Conservation (phyloP, 2,888 invertebrate genomes). For the Sinelater perroti region DNA sequence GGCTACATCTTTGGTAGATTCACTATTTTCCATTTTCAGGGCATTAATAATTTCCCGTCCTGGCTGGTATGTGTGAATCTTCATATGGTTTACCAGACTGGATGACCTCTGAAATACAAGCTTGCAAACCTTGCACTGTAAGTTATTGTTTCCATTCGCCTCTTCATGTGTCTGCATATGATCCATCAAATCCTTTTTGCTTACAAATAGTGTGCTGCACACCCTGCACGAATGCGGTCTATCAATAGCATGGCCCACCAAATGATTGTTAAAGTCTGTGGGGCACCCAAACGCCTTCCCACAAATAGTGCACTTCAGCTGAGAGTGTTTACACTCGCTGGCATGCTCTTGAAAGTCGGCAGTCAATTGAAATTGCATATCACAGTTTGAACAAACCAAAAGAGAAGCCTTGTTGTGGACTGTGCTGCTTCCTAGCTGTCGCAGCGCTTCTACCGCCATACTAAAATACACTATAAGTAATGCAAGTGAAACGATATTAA, state of each 20-base stretch:
- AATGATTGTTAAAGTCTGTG: conserved; percentile 61
- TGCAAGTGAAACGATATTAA: not conserved
- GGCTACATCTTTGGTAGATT: conserved; percentile 1
- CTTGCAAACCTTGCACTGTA: conserved; percentile 59
- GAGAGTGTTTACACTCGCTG: conserved; percentile 35
- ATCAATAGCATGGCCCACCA: conserved; percentile 62
- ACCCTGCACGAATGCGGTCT: conserved; percentile 57
- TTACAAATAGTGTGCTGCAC: conserved; percentile 58
- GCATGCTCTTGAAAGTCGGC: conserved; percentile 52
- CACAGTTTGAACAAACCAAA: conserved; percentile 49
- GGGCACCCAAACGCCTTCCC: conserved; percentile 59
- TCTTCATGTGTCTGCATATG: conserved; percentile 54
- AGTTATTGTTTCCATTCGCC: not conserved
- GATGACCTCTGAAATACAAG: conserved; percentile 61
- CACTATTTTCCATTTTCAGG: not conserved
- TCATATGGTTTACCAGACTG: conserved; percentile 64
- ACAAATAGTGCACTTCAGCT: conserved; percentile 55
- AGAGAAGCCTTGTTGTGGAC: conserved; percentile 42
- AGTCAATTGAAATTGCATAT: conserved; percentile 45
- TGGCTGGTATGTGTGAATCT: conserved; percentile 60
- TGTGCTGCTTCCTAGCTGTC: conserved; percentile 58
- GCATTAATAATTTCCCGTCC: conserved; percentile 56
- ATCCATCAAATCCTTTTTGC: conserved; percentile 54
- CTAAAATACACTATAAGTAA: conserved; percentile 27
- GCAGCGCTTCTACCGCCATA: conserved; percentile 62